Percentiles rank a stretch among this genome's conserved stretches.
Conservation (phyloP, 2,797 vertebrate genomes). For the Taenioides sp. region DNA sequence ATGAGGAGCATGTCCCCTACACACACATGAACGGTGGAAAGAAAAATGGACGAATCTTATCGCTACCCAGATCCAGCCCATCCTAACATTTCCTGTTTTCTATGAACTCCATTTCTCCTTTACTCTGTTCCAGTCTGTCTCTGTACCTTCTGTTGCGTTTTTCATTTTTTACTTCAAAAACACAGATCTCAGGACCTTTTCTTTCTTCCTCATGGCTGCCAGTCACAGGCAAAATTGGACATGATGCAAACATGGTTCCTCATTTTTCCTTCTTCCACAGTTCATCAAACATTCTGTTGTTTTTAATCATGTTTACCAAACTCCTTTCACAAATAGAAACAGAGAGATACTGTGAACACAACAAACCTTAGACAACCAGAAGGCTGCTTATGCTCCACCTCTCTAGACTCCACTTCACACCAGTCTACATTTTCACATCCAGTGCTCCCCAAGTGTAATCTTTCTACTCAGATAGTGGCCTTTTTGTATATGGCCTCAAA, state of each 20-base stretch:
- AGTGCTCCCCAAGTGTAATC: conserved; percentile 54
- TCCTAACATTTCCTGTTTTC: conserved; percentile 84
- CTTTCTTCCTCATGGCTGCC: conserved; percentile 75
- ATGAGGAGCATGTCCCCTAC: conserved; percentile 93
- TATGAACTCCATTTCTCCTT: conserved; percentile 42
- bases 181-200: conserved; percentile 89
- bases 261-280: conserved; percentile 63
- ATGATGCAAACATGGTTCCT: conserved; percentile 66
- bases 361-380: conserved; percentile 79
- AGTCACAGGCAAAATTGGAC: conserved; percentile 69
- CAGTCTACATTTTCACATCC: conserved; percentile 58
- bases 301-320: conserved; percentile 76
- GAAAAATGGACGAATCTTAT: conserved; percentile 93
- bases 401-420: conserved; percentile 31
- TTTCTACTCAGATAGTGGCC: conserved; percentile 79
- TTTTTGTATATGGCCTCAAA: conserved; percentile 78
- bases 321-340: conserved; percentile 58
- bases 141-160: conserved; percentile 46
- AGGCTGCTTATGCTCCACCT: conserved; percentile 74
- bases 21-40: conserved; percentile 99
- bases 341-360: conserved; percentile 79
- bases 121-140: conserved; percentile 52
- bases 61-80: conserved; percentile 90
- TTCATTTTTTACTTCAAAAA: conserved; percentile 67
- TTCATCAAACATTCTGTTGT: conserved; percentile 59